A percentile compares a stretch with the other conserved stretches of the same genome.
phyloP scores from a whole-genome alignment of 2,113 vertebrate species.

The Scopus umbretta region DNA sequence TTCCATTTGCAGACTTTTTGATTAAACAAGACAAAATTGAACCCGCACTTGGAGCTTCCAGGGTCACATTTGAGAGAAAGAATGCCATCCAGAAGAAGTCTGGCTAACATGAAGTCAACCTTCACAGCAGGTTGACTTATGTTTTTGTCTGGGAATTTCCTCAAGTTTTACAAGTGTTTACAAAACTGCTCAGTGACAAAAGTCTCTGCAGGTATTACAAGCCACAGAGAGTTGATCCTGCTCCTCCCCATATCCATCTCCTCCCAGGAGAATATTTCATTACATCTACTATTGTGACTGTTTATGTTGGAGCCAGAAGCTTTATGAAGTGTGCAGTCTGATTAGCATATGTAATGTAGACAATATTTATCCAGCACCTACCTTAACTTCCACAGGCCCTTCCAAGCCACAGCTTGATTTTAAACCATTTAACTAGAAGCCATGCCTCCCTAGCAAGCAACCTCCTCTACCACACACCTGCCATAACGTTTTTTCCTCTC shows the following conservation, averaged over 20 bases:
- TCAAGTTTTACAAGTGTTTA: neutral
- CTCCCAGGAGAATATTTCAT: neutral
- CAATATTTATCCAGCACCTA: constrained; percentile 9
- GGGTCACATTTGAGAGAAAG: neutral
- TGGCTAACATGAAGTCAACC: neutral
- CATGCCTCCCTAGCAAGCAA: neutral
- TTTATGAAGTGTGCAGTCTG: neutral
- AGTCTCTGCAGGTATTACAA: neutral
- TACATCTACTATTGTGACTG: neutral
- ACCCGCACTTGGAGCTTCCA: neutral
- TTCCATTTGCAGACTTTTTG: neutral
- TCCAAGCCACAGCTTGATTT: neutral
- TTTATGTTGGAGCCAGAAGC: neutral
- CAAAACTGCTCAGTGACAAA: neutral
- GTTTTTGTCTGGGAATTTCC: constrained; percentile 41
- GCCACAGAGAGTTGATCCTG: neutral
- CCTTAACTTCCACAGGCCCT: neutral
- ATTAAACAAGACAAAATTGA: neutral
- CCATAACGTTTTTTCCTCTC: neutral
- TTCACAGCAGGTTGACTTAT: neutral
- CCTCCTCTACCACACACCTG: neutral
- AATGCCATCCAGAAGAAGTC: neutral
- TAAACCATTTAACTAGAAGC: neutral
- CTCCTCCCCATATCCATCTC: neutral
- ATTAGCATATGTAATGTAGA: neutral